Conservation (phyloP, 2,113 vertebrate genomes). For the Embiotoca jacksoni region DNA sequence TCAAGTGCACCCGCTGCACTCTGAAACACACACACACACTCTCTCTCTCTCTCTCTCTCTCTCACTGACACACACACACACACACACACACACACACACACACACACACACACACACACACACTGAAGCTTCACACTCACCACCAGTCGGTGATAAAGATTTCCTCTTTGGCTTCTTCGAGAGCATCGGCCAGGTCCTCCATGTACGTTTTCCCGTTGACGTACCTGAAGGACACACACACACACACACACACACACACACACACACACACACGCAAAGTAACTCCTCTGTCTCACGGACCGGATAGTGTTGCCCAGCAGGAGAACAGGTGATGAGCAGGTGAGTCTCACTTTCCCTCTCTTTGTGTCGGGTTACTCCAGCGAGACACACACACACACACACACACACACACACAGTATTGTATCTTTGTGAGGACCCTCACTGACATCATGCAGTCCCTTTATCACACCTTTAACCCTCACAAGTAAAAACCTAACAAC, state of each 20-base stretch:
- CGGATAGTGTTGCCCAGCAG: constrained; percentile 72
- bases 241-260: constrained; percentile 55
- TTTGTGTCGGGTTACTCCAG: constrained; percentile 81
- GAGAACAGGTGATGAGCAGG: constrained; percentile 73
- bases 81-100: constrained; percentile 23
- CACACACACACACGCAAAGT: constrained; percentile 30
- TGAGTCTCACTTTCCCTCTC: constrained; percentile 77
- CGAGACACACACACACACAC: constrained; percentile 50
- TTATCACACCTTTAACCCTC: neutral
- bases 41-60: neutral
- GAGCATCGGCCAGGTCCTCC: constrained; percentile 93
- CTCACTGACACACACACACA: neutral
- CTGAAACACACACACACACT: constrained; percentile 3
- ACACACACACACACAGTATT: constrained; percentile 22
- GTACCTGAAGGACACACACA: constrained; percentile 86
- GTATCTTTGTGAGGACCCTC: constrained; percentile 1
- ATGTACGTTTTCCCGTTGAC: constrained; percentile 96
- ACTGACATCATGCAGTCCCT: neutral
- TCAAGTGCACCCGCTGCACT: constrained; percentile 39
- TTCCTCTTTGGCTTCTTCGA: constrained; percentile 94
- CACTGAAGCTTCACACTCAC: constrained; percentile 77
- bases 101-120: constrained; percentile 18
- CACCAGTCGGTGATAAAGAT: constrained; percentile 99
- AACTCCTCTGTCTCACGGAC: constrained; percentile 52
- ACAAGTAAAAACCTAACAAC: neutral